Base-by-base conservation (phyloP, 2,888 invertebrate genomes). In the Euzophera pinguis region DNA sequence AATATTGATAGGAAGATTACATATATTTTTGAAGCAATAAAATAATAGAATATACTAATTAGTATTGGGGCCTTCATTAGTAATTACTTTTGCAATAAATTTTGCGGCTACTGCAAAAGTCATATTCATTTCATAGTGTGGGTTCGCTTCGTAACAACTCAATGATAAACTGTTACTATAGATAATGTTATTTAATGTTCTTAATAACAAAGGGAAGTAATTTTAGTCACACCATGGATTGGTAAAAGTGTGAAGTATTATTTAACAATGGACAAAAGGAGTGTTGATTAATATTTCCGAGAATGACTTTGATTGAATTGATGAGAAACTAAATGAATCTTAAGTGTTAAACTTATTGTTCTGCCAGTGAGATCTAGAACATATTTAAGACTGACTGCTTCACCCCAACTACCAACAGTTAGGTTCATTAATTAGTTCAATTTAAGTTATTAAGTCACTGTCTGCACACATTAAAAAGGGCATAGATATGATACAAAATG, bases 21-120 rank as follows among this genome's bases (percentile, higher is more conserved):
- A 58, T 65, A 62, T 66, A 65, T 70, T 68, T 72, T 69, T 65
- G 61, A 65, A 73, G 77, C 74, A 75, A 76, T 78, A 73, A 68
- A 59, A 56, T 61, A 54, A 53, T 67, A 63, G 65, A 65, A 62
- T 62, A 61, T 56, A 53, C 69, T 64, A 64, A 56, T 63, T 42
- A 64, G 64, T 60, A 63, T 65, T 55, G 71, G 71, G 73, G 75
- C 77, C 78, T 76, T 77, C 56, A 50, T 56, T 70, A 71, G 67
- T 63, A 65, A 62, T 64, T 62, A 65, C 63, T 58, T 58, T 58
- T 62, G 67, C 64, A 68, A 67, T 65, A 67, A 65, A 65, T 41
- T n/a, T n/a, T 37, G 39, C 27, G 34, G n/a, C 41, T 42, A 22
- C 27, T 38, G 13, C 14, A 3, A 35, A 32, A 10, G 8, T 10